Base-by-base conservation (phyloP, 2,888 invertebrate species). In the Rhamphomyia laevipes region DNA sequence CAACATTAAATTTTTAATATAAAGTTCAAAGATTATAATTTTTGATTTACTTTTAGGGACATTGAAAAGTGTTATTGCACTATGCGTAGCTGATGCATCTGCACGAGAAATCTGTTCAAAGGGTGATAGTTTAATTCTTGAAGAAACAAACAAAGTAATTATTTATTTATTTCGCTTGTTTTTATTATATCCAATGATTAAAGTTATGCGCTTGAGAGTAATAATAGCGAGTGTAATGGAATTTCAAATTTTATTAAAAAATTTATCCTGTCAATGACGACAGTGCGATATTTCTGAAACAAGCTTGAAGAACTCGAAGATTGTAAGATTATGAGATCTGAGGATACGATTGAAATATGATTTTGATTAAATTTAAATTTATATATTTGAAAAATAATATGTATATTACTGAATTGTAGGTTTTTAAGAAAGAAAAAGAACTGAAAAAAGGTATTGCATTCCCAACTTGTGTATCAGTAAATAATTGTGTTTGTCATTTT, bases 401-500 rank as follows among this genome's bases (percentile, higher is more conserved):
- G 16, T n/a, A 30, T 21, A 27, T 44, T 12, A 21, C 1, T 51
- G 48, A 50, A 46, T 18, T 35, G 4, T 42, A 70, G 71, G 69
- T 71, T 55, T 97, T 94, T 74, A 97, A 97, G 74, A 97, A 95
- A 66, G 95, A 97, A 67, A 99, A 97, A 67, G 94, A 96, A 58
- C 78, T 96, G 61, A 95, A 93, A 70, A 97, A 97, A 74, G 96
- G 95, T 60, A 91, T 97, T 65, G 96, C 99, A 38, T 99, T 99
- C 73, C 99, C 99, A 48, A 97, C 97, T 52, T 99, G 97, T 74
- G 81, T 99, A 55, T 97, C 96, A 17, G 86, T 95, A 50, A 99
- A 99, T 75, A 96, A 99, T 73, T 96, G 96, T 74, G 93, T 99
- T 70, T 99, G 99, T 72, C 99, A 99, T 72, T 99, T 86, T 71